Percentiles rank a stretch among this genome's conserved stretches.
Conservation (phyloP, 1,140 invertebrate genomes). For the Reticulitermes speratus region DNA sequence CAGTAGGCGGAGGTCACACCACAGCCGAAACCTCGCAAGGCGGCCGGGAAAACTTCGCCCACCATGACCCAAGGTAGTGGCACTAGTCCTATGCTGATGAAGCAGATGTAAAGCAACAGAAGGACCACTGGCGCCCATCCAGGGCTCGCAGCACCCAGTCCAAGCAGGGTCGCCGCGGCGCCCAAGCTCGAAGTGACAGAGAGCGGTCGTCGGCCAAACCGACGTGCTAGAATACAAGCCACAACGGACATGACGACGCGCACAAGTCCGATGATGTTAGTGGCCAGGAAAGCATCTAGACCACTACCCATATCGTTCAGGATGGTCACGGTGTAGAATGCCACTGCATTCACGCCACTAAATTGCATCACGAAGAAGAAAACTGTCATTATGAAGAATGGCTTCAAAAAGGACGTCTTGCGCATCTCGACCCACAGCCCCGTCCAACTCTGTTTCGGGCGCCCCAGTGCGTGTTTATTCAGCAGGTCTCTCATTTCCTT, state of each 20-base stretch:
- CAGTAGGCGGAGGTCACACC: constrained; percentile 62
- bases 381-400: constrained; percentile 58
- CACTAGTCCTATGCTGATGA: constrained; percentile 58
- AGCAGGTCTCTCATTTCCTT: background rate
- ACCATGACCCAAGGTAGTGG: constrained; percentile 70
- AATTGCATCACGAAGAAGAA: constrained; percentile 64
- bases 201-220: constrained; percentile 56
- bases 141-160: constrained; percentile 43
- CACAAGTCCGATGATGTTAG: constrained; percentile 66
- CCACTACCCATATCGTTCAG: constrained; percentile 54
- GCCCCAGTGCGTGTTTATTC: background rate
- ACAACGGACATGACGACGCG: constrained; percentile 61
- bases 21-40: constrained; percentile 57
- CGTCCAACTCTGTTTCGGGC: background rate
- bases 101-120: constrained; percentile 57
- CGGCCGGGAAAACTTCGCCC: constrained; percentile 62
- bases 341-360: constrained; percentile 65
- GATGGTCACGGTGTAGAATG: constrained; percentile 65
- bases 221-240: constrained; percentile 58
- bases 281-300: constrained; percentile 58
- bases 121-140: constrained; percentile 52
- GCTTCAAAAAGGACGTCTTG: constrained; percentile 51
- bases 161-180: constrained; percentile 54
- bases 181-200: constrained; percentile 58
- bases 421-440: constrained; percentile 26